Evolutionary conservation across 1,140 invertebrate species (phyloP).

Genomic region (Pararge aegeria): DNA sequence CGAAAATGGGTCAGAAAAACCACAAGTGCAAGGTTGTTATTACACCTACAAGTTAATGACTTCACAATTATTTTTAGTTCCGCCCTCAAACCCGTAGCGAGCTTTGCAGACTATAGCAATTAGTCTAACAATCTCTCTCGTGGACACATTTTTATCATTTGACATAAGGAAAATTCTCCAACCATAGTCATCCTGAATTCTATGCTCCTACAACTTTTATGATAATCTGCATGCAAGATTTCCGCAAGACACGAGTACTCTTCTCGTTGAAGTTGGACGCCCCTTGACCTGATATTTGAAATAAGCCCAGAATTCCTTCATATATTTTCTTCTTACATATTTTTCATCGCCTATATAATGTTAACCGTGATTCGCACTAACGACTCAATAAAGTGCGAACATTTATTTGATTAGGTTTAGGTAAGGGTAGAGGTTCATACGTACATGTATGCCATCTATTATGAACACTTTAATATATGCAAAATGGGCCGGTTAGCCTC

Average conservation of each 20-base stretch:
- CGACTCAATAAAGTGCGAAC: conserved; percentile 17
- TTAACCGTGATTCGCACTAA: conserved; percentile 9
- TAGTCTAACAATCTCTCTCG: conserved; percentile 29
- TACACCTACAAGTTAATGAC: conserved; percentile 37
- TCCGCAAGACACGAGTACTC: conserved; percentile 32
- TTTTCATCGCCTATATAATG: conserved; percentile 15
- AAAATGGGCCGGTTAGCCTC: conserved; percentile 38
- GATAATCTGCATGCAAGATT: conserved; percentile 33
- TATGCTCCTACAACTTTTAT: conserved; percentile 28
- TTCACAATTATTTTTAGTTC: conserved; percentile 30
- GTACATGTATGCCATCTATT: conserved; percentile 29
- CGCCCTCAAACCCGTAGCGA: conserved; percentile 18
- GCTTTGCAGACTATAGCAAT: conserved; percentile 25
- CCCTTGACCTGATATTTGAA: conserved; percentile 37
- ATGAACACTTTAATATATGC: conserved; percentile 36
- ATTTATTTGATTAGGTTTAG: conserved; percentile 19
- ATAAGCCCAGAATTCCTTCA: conserved; percentile 31
- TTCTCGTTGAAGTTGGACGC: conserved; percentile 27
- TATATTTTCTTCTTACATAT: conserved; percentile 21
- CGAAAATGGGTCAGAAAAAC: conserved; percentile 44
- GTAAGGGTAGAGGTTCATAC: conserved; percentile 9
- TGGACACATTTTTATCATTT: conserved; percentile 29
- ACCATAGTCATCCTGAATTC: conserved; percentile 27
- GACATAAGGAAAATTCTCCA: conserved; percentile 18
- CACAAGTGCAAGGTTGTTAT: conserved; percentile 47